A percentile compares a stretch with the other conserved stretches of the same genome.
phyloP scores from a whole-genome alignment of 2,797 vertebrate species.

The Darevskia nairensis region DNA sequence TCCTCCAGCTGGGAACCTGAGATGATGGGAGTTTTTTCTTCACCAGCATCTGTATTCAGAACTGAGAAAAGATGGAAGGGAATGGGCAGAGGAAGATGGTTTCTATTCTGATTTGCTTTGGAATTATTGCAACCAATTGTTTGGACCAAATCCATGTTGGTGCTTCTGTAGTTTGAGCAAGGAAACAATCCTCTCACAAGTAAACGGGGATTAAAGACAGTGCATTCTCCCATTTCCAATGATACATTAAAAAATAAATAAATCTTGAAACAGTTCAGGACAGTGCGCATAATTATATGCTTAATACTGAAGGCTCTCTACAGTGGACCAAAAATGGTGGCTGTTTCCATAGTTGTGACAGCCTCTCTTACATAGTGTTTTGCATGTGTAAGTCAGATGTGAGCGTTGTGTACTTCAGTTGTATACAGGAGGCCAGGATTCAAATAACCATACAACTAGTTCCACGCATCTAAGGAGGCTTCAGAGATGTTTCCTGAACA shows the following conservation, averaged over 20 bases:
- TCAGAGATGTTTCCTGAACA: neutral
- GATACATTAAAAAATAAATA: neutral
- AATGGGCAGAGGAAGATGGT: too few species aligned
- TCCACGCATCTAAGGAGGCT: neutral
- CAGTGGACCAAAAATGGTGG: neutral
- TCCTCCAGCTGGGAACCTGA: neutral
- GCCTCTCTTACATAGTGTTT: neutral
- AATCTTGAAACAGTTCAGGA: neutral
- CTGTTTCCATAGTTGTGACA: neutral
- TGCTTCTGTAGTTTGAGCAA: conserved; percentile 31
- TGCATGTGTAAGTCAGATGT: neutral
- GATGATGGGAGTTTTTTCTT: neutral
- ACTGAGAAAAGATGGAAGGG: neutral
- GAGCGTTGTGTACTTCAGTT: neutral
- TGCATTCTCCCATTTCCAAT: conserved; percentile 1
- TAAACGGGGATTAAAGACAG: conserved; percentile 13
- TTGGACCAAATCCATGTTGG: conserved; percentile 51
- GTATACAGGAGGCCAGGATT: neutral
- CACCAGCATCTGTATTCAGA: neutral
- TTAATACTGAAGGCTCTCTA: neutral
- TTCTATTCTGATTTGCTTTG: neutral
- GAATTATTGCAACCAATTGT: conserved; percentile 26
- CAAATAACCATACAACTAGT: neutral
- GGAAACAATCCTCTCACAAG: conserved; percentile 36
- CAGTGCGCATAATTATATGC: neutral